Evolutionary conservation across 1,140 invertebrate species (phyloP).

Genomic region (Odontomachus brunneus): DNA sequence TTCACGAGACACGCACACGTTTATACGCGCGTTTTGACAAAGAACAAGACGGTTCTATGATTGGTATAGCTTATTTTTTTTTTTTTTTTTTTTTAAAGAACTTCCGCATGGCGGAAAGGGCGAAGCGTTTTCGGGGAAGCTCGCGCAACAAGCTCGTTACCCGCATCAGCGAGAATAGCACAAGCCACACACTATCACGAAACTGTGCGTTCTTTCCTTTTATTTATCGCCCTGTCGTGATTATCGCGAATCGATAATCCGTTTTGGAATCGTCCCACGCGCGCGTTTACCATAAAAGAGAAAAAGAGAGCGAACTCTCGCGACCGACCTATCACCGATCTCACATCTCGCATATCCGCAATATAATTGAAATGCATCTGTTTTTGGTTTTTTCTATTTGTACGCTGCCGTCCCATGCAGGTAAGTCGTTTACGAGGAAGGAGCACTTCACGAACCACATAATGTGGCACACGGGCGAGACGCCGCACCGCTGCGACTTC

Average conservation of each 20-base stretch:
- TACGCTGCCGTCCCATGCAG: conserved; percentile 70
- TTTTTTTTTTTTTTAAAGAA: background rate
- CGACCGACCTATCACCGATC: background rate
- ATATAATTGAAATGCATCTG: conserved; percentile 61
- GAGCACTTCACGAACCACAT: conserved; percentile 95
- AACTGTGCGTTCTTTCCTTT: too few relatives aligned
- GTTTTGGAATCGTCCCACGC: conserved; percentile 68
- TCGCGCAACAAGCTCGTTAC: too few relatives aligned
- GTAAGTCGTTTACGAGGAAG: conserved; percentile 94
- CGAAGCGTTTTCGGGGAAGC: background rate
- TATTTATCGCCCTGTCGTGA: too few relatives aligned
- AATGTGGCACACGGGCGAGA: conserved; percentile 94
- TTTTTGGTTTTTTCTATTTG: conserved; percentile 70
- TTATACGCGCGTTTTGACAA: background rate
- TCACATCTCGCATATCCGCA: conserved; percentile 41
- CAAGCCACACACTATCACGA: too few relatives aligned
- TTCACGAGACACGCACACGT: too few relatives aligned
- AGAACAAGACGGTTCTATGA: too few relatives aligned
- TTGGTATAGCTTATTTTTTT: background rate
- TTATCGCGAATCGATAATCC: too few relatives aligned
- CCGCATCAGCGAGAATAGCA: too few relatives aligned
- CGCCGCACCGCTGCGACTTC: conserved; percentile 93
- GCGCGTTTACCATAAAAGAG: background rate
- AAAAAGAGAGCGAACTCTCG: background rate
- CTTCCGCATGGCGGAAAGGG: too few relatives aligned